Evolutionary conservation across 2,888 invertebrate species (phyloP), one percentile per base, ranked within the genome.

Genomic region (Minunthozetes semirufus): DNA sequence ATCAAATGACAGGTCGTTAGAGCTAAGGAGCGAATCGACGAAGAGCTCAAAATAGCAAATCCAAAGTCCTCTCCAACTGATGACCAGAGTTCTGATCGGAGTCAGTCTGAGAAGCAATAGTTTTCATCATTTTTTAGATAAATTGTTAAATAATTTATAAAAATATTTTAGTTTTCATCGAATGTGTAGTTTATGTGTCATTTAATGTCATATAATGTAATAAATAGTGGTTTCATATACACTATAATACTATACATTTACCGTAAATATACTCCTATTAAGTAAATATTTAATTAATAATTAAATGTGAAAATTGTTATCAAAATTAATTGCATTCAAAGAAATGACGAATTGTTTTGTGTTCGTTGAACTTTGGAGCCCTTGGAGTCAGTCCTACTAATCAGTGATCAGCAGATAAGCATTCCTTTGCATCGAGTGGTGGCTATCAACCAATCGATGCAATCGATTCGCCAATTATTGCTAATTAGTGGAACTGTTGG

Each of bases 21-120:
- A 80, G 94, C 94, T 0, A 94, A 93, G 82, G 93, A 94, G 84
- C 86, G 94, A 78, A 83, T 94, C 80, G 93, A 94, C 79, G 87
- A 89, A 72, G 93, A 94, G 84, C 79, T 91, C 17, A 59, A 72
- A 75, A 76, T 33, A 76, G 76, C 9, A 22, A 9, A 61, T 25
- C 3, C 29, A 4, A 61, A 8, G 5, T 4, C 5, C 15, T 25
- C 27, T 2, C 1, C 61, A 15, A 29, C n/a, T 61, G 29, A 29
- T 22, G 61, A 3, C 4, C 19, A 29, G 6, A 29, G 5, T 17
- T 29, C 61, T 61, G 17, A 61, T 29, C 27, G 15, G 15, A 61
- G 29, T 11, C 27, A 22, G 17, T 61, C 25, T 2, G 27, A 61
- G 8, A 61, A 27, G 1, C 5, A 25, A 29, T 61, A 61, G 17